Base-by-base conservation (phyloP, 1,140 invertebrate species). In the Drosophila suzukii region DNA sequence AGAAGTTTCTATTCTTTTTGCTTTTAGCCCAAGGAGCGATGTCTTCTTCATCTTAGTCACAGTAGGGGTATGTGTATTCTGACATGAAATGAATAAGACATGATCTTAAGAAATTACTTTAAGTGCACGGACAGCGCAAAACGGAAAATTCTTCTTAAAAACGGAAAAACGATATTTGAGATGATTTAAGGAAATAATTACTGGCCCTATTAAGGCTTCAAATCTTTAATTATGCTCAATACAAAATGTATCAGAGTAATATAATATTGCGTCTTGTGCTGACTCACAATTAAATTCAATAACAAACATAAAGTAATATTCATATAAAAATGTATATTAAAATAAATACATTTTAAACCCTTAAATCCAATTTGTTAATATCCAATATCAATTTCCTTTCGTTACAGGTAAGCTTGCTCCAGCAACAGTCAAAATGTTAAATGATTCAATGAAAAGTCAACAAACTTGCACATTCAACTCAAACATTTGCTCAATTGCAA, bases 401-500 rank as follows among this genome's bases (percentile, higher is more conserved):
- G 6, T 86, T 82, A 0, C 83, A 86, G 83, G 83, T 86, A 88
- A 36, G 79, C 83, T 32, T 4, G 4, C 4, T 7, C 1, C 32
- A 32, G 0, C 11, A 36, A 4, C 0, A 0, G 8, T 12, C 11
- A 13, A 20, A 39, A 17, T 12, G 32, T 11, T 46, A 70, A 70
- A 32, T 36, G 30, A 49, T 50, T 43, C 15, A 20, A 20, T 20
- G 20, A 71, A 58, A 39, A 58, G 20, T 50, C 4, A 57, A 44
- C 41, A 74, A 78, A 68, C 61, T 57, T 55, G 49, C 66, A 51
- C 72, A 47, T 50, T 38, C 43, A 70, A 79, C 38, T 51, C 77
- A 84, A 85, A 85, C 63, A 85, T 74, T 86, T 68, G 77, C 60
- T 20, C 32, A 39, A 62, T n/a, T 51, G 46, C 44, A 57, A 78